Evolutionary conservation across 2,888 invertebrate genomes (phyloP), one percentile per base, ranked within the genome.

Genomic region (Chorisops tibialis): DNA sequence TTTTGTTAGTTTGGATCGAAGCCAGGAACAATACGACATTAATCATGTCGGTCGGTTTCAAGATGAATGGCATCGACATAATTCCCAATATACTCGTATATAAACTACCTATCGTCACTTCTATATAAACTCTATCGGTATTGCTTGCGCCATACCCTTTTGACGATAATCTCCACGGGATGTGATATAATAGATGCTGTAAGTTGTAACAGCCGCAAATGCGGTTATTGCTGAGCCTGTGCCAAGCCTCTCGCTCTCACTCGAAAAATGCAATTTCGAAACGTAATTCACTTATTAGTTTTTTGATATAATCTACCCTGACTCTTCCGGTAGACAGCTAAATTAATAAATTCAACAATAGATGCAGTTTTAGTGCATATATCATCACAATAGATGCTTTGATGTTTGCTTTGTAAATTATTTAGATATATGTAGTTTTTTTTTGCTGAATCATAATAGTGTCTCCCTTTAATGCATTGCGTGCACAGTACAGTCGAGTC

Each of bases 1-100:
- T 39, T 41, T 39, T 41, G 52, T 39, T 39, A 22, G 9, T 54
- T 41, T 54, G 37, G 19, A 54, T 54, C 52, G 41, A 54, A 41
- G 22, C 21, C 52, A 54, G 41, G 30, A 54, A 54, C 52, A 54
- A 54, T 54, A 39, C 39, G 39, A 54, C 52, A 54, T 54, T 54
- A 54, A 54, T 54, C 52, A 54, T 39, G 52, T 54, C 22, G 52
- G 39, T 1, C 52, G 52, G 41, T 14, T 54, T 39, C 18, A 54
- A 54, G 52, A 54, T 54, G 52, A 54, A 54, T 54, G 18, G 41
- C 52, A 54, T 21, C 47, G 47, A 21, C 21, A 47, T 47, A n/a
- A 47, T 47, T 47, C 47, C 9, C 30, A 9, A 30, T 30, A 30
- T 30, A 30, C n/a, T n/a, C n/a, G n/a, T n/a, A n/a, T n/a, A n/a